These are phyloP conservation scores for Bimastos eiseni DNA, from an alignment of 2,888 invertebrate genomes.

Conservation along the genomic window DNA sequence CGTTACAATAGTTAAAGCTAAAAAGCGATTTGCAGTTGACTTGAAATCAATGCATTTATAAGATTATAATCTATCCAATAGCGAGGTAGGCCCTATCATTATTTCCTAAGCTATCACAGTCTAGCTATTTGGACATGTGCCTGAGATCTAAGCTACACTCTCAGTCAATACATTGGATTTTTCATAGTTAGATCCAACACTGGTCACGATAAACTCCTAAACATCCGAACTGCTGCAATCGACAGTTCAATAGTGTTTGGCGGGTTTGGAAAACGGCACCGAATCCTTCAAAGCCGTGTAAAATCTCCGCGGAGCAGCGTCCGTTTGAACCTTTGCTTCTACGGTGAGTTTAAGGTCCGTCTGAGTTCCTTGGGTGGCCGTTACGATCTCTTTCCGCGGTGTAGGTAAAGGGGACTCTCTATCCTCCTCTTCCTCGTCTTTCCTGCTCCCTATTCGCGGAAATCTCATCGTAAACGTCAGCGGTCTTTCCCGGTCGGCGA, in stretches of 20 bases:
- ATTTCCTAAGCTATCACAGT: not conserved
- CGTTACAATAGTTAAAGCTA: too few species aligned
- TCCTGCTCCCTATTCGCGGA: not conserved
- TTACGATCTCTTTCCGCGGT: not conserved
- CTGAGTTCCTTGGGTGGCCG: not conserved
- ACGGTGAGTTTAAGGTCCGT: not conserved
- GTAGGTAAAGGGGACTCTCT: not conserved
- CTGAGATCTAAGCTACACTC: not conserved
- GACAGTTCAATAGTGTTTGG: not conserved
- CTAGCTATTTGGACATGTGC: not conserved
- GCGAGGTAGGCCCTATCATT: not conserved
- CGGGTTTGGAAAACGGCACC: not conserved
- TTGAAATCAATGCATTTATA: too few species aligned
- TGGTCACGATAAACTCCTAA: too few species aligned
- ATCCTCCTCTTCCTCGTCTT: not conserved
- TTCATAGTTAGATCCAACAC: too few species aligned
- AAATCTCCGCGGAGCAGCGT: not conserved
- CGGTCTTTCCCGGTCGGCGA: not conserved
- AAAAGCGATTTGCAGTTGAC: too few species aligned
- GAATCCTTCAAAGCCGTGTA: not conserved
- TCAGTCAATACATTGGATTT: too few species aligned
- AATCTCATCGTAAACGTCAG: slow-evolving; percentile 1
- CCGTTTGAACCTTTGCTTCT: not conserved
- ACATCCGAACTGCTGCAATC: not conserved
- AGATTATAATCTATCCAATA: not conserved